Evolutionary conservation across 1,140 invertebrate genomes (phyloP), one percentile per base, ranked within the genome.

Genomic region (Conopomorpha cramerella): DNA sequence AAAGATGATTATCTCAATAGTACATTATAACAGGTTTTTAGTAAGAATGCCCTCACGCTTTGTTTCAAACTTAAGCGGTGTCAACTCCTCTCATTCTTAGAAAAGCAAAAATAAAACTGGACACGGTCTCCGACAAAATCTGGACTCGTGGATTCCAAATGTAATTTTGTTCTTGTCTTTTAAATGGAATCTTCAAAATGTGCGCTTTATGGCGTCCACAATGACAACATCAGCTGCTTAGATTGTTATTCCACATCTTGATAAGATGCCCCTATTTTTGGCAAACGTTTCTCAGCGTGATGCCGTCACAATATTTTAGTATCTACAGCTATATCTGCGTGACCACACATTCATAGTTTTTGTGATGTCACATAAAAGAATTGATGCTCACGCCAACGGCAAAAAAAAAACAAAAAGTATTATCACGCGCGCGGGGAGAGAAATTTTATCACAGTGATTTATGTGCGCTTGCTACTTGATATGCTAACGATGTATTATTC

Each of bases 281-380:
- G 60, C 64, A 68, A 72, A 72, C 60, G 60, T 44, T 54, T 57
- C 64, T 33, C 67, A 54, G 67, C 66, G 53, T 65, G 71, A 52
- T 14, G 64, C 67, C 71, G 52, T 76, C 67, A 76, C 57, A 76
- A 76, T 76, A 76, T 76, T 76, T 71, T 64, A 65, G 53, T 61
- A 55, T 58, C 47, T 52, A 57, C 46, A 46, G 46, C 48, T 64
- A 54, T 57, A 60, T 66, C 54, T 55, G 49, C 51, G 44, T 49
- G 49, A 47, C 52, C 39, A 30, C 39, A 23, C 36, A 51, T 51
- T 56, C 44, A 49, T 36, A 46, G 48, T 57, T 65, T 62, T 62
- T 38, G 19, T 36, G 29, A 16, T 33, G 25, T 40, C 37, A 41
- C 18, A n/a, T 34, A 14, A 11, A 10, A 23, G 4, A 23, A 10